Conservation (phyloP, 2,113 vertebrate species). For the Channa argus region DNA sequence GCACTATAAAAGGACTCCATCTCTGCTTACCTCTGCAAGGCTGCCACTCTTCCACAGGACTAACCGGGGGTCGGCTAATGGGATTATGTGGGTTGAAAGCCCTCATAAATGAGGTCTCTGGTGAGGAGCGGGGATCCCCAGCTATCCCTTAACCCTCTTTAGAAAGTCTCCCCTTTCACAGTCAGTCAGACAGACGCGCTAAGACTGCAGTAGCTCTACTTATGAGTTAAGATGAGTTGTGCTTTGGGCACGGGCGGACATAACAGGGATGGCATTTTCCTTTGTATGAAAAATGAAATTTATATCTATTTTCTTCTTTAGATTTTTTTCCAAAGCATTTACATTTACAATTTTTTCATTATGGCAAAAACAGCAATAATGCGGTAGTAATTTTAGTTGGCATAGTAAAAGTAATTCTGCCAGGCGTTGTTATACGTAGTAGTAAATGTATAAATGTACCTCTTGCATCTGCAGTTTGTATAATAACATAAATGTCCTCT, state of each 20-base stretch:
- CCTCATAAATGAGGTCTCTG: slow-evolving; percentile 74
- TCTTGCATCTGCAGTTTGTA: too few species aligned
- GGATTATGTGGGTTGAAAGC: slow-evolving; percentile 77
- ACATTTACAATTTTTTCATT: too few species aligned
- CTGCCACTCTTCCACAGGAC: slow-evolving; percentile 55
- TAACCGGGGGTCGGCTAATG: slow-evolving; percentile 73
- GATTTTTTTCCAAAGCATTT: slow-evolving; percentile 27
- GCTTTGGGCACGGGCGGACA: slow-evolving; percentile 31
- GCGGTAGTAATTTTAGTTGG: too few species aligned
- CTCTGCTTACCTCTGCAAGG: slow-evolving; percentile 54
- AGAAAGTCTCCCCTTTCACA: slow-evolving; percentile 66
- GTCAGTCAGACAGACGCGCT: slow-evolving; percentile 51
- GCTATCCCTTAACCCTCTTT: slow-evolving; percentile 73
- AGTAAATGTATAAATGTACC: too few species aligned
- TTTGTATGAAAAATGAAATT: slow-evolving; percentile 27
- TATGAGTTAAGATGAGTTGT: slow-evolving; percentile 16
- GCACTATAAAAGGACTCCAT: slow-evolving; percentile 26
- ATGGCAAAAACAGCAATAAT: too few species aligned
- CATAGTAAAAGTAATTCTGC: too few species aligned
- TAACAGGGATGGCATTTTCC: slow-evolving; percentile 44
- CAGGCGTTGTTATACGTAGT: too few species aligned
- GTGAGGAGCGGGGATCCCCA: slow-evolving; percentile 63
- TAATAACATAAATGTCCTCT: too few species aligned
- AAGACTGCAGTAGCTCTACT: slow-evolving; percentile 55
- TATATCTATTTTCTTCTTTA: slow-evolving; percentile 35